Conservation (phyloP, 1,140 invertebrate genomes). For the Scaptomyza montana region DNA sequence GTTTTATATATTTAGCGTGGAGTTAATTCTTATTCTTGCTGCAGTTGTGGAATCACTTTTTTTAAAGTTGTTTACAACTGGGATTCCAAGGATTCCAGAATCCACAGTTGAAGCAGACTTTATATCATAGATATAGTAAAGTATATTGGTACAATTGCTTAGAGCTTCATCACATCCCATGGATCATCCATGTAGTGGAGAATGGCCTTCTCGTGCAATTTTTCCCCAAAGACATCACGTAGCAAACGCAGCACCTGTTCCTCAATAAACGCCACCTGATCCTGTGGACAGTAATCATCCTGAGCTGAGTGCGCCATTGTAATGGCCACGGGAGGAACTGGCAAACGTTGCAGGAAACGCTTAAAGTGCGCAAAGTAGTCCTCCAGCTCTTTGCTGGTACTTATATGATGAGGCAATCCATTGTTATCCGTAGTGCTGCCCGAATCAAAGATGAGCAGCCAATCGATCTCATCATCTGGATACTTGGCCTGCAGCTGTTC, state of each 20-base stretch:
- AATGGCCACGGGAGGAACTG: conserved; percentile 88
- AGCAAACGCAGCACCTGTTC: conserved; percentile 85
- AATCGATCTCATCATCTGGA: conserved; percentile 88
- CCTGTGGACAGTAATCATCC: conserved; percentile 94
- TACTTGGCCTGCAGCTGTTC: conserved; percentile 85
- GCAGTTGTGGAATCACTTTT: conserved; percentile 40
- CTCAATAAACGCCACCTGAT: conserved; percentile 90
- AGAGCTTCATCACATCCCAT: conserved; percentile 82
- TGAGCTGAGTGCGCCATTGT: conserved; percentile 92
- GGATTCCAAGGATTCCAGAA: not conserved
- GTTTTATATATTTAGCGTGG: conserved; percentile 45
- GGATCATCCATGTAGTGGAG: conserved; percentile 80
- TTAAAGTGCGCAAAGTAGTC: conserved; percentile 86
- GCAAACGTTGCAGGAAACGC: conserved; percentile 87
- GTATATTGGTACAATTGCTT: conserved; percentile 31
- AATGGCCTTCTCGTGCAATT: conserved; percentile 74
- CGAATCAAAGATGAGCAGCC: conserved; percentile 91
- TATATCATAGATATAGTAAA: not conserved
- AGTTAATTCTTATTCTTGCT: conserved; percentile 42
- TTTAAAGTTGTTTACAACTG: not conserved
- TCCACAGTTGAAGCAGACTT: not conserved
- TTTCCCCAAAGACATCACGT: conserved; percentile 74
- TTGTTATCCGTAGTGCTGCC: conserved; percentile 93
- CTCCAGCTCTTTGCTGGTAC: conserved; percentile 87
- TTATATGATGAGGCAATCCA: conserved; percentile 92